Evolutionary conservation across 2,797 vertebrate species (phyloP).

Genomic region (Parambassis ranga): DNA sequence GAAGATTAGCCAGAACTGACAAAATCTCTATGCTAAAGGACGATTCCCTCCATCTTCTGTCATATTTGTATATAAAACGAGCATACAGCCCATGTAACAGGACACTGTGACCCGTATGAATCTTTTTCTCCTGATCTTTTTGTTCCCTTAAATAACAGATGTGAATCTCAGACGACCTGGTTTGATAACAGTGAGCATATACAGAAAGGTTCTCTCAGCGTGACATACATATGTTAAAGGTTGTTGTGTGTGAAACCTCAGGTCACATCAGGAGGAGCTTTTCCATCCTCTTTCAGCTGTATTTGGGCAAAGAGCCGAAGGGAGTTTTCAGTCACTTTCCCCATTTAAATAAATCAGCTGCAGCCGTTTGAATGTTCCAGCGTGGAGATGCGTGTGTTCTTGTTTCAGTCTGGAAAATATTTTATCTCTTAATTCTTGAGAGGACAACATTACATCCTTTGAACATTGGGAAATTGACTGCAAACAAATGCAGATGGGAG

Average conservation of each 20-base stretch:
- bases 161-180: background rate
- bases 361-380: background rate
- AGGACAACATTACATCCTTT: background rate
- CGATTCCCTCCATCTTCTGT: background rate
- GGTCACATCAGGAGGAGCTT: background rate
- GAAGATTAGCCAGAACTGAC: too few species aligned
- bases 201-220: background rate
- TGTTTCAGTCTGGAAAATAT: background rate
- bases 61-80: background rate
- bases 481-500: background rate
- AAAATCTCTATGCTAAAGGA: background rate
- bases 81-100: background rate
- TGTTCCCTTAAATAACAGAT: conserved; percentile 18
- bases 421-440: background rate
- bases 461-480: background rate
- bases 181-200: conserved; percentile 9
- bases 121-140: background rate
- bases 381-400: background rate
- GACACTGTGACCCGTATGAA: conserved; percentile 10
- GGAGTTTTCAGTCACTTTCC: background rate
- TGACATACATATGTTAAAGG: background rate
- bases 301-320: background rate
- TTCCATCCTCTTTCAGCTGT: background rate
- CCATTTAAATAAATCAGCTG: background rate
- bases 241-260: background rate